phyloP scores from a whole-genome alignment of 2,888 invertebrate genomes.

The Spodoptera littoralis region DNA sequence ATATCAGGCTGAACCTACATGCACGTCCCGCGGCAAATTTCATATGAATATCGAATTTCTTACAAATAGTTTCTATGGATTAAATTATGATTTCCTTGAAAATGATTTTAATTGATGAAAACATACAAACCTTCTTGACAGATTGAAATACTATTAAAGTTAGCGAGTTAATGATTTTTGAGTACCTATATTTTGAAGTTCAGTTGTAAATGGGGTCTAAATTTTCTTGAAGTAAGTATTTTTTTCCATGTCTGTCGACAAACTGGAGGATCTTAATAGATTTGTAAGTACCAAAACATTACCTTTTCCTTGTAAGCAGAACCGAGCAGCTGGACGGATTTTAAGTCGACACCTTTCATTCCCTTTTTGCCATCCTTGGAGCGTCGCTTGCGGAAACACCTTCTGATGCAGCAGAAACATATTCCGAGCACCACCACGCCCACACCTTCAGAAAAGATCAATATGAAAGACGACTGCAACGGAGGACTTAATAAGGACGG shows the following conservation, averaged over 20 bases:
- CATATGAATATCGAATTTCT: conserved; percentile 85
- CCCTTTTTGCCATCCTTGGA: conserved; percentile 98
- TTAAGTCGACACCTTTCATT: conserved; percentile 97
- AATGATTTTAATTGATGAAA: conserved; percentile 1
- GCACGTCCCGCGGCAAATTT: conserved; percentile 88
- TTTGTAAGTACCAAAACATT: conserved; percentile 78
- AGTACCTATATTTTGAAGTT: not conserved
- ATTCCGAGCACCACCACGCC: conserved; percentile 94
- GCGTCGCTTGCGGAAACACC: conserved; percentile 96
- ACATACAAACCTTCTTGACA: conserved; percentile 12
- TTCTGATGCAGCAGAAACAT: conserved; percentile 97
- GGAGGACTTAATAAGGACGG: too few species aligned
- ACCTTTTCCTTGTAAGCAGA: conserved; percentile 99
- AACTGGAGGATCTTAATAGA: not conserved
- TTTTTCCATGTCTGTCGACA: not conserved
- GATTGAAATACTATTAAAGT: not conserved
- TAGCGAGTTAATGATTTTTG: not conserved
- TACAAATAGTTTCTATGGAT: conserved; percentile 61
- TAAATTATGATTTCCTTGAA: not conserved
- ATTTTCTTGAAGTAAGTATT: too few species aligned
- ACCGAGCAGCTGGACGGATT: conserved; percentile 98
- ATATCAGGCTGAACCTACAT: conserved; percentile 97
- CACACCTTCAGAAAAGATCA: conserved; percentile 86
- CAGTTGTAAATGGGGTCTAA: not conserved
- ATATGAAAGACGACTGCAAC: not conserved